Evolutionary conservation across 2,888 invertebrate species (phyloP).

Genomic region (Shargacucullia verbasci): DNA sequence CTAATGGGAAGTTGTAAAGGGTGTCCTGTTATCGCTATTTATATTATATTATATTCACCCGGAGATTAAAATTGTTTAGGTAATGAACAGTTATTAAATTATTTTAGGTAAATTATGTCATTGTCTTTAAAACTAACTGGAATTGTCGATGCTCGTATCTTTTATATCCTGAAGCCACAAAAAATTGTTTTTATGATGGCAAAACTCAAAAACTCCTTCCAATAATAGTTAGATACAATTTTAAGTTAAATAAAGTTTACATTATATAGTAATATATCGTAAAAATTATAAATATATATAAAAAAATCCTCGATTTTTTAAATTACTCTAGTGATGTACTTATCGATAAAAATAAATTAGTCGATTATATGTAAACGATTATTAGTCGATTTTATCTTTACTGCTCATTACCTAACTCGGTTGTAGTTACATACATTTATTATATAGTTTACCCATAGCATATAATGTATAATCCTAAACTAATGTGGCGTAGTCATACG

Average conservation of each 20-base stretch:
- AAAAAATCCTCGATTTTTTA: slow-evolving; percentile 35
- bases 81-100: slow-evolving; percentile 50
- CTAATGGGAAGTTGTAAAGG: slow-evolving; percentile 43
- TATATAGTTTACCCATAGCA: slow-evolving; percentile 54
- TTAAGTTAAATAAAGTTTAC: slow-evolving; percentile 6
- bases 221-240: slow-evolving; percentile 29
- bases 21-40: slow-evolving; percentile 22
- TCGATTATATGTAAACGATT: slow-evolving; percentile 55
- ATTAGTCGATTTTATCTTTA: slow-evolving; percentile 45
- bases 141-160: neutral
- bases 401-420: slow-evolving; percentile 58
- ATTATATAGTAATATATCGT: slow-evolving; percentile 10
- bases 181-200: neutral
- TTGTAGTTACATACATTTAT: slow-evolving; percentile 50
- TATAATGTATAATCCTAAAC: slow-evolving; percentile 51
- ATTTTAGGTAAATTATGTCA: too few species aligned
- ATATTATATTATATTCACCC: slow-evolving; percentile 8
- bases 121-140: too few species aligned
- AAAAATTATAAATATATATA: slow-evolving; percentile 15
- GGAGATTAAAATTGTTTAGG: slow-evolving; percentile 30
- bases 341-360: slow-evolving; percentile 53
- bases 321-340: slow-evolving; percentile 54
- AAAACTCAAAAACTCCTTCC: slow-evolving; percentile 7
- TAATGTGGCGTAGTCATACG: slow-evolving; percentile 53
- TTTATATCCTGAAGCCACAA: neutral